Percentiles rank a stretch among this genome's conserved stretches.
These are phyloP conservation scores for Torymus auratus DNA, from an alignment of 2,888 invertebrate genomes.

Conservation along the genomic window DNA sequence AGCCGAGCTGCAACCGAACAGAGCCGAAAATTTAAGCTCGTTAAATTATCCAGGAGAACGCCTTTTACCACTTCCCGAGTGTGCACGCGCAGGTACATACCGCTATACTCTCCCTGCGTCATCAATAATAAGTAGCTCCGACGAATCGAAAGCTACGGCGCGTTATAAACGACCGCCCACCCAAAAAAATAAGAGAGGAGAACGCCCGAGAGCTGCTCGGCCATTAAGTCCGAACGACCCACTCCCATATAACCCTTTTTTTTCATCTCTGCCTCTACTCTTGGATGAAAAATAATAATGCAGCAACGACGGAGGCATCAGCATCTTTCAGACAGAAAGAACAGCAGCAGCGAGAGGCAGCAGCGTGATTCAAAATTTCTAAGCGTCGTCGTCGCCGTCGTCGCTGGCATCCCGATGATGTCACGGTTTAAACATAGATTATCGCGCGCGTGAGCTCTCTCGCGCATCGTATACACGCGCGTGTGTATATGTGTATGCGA, in stretches of 20 bases:
- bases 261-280: not conserved
- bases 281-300: slow-evolving; percentile 21
- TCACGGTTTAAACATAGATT: slow-evolving; percentile 73
- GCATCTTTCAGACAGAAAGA: not conserved
- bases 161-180: not conserved
- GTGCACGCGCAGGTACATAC: too few relatives aligned
- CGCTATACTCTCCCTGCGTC: too few relatives aligned
- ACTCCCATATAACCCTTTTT: not conserved
- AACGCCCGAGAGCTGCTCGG: too few relatives aligned
- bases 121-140: not conserved
- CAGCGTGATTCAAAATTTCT: slow-evolving; percentile 61
- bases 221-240: too few relatives aligned
- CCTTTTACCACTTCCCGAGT: too few relatives aligned
- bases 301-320: not conserved
- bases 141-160: slow-evolving; percentile 20
- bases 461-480: slow-evolving; percentile 43
- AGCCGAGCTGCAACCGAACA: too few relatives aligned
- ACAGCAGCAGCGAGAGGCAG: not conserved
- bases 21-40: too few relatives aligned
- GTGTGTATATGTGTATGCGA: not conserved
- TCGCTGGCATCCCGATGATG: slow-evolving; percentile 68
- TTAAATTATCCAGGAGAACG: too few relatives aligned
- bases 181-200: not conserved
- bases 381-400: slow-evolving; percentile 39
- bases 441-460: slow-evolving; percentile 54